These are phyloP conservation scores for Megalops cyprinoides DNA, from an alignment of 2,797 vertebrate species.

Conservation along the genomic window DNA sequence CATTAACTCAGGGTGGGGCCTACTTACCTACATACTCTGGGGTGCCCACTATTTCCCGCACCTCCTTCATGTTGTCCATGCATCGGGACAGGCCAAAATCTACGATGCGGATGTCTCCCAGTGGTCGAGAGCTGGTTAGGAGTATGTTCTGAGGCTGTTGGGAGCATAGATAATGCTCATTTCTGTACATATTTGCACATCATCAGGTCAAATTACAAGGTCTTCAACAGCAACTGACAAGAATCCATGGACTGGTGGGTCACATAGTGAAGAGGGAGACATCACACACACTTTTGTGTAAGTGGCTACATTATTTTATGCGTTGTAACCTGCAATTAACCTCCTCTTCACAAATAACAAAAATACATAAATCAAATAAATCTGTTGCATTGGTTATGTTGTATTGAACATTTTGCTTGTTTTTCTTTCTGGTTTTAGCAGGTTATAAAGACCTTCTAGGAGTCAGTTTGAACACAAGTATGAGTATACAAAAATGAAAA, in stretches of 20 bases:
- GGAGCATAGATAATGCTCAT: constrained; percentile 27
- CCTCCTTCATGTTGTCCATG: constrained; percentile 75
- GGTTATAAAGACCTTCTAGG: too few relatives aligned
- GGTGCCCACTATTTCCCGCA: constrained; percentile 82
- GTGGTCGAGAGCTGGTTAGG: constrained; percentile 76
- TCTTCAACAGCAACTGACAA: not conserved
- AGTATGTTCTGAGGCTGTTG: constrained; percentile 83
- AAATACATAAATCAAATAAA: too few relatives aligned
- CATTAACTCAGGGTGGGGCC: not conserved
- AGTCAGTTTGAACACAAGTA: not conserved
- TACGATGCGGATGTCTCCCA: constrained; percentile 84
- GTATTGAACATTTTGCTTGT: not conserved
- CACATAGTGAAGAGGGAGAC: not conserved
- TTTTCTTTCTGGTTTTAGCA: too few relatives aligned
- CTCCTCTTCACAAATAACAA: not conserved
- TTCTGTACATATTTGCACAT: not conserved
- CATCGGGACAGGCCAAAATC: constrained; percentile 82
- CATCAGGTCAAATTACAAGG: not conserved
- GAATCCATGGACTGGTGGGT: not conserved
- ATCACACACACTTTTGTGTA: not conserved
- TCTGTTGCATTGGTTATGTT: not conserved
- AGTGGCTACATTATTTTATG: not conserved
- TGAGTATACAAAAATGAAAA: not conserved
- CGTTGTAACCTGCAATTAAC: not conserved
- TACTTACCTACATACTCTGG: constrained; percentile 85